Evolutionary conservation across 92 coral and sea anemone species (phyloP).

Genomic region (Anthopleura xanthogrammica): DNA sequence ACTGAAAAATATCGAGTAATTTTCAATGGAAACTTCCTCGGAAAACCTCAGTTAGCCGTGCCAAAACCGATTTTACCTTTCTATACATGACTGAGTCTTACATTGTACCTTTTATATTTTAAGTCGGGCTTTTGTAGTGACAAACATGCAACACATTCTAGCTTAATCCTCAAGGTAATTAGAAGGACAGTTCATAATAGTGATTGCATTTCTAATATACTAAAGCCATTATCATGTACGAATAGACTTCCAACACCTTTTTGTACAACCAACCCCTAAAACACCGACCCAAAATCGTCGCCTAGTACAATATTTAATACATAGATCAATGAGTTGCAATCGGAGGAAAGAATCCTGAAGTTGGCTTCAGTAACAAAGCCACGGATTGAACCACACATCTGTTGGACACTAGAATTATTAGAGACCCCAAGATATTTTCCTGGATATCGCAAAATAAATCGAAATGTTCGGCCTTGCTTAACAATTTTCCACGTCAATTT

Average conservation of each 20-base stretch:
- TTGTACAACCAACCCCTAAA: background rate
- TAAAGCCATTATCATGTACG: constrained; percentile 8
- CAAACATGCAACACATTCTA: constrained; percentile 16
- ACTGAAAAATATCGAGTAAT: background rate
- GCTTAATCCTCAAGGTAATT: constrained; percentile 32
- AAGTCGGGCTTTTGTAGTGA: constrained; percentile 6
- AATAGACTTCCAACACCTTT: constrained; percentile 17
- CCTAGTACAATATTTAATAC: constrained; percentile 8
- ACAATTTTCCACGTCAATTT: constrained; percentile 4
- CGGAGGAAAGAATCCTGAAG: constrained; percentile 9
- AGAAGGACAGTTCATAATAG: constrained; percentile 31
- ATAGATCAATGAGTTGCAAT: background rate
- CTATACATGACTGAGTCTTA: background rate
- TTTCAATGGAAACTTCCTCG: background rate
- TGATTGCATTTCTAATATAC: constrained; percentile 11
- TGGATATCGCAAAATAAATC: background rate
- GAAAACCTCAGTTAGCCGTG: background rate
- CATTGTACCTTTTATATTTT: background rate
- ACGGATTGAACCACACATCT: constrained; percentile 20
- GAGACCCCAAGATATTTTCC: constrained; percentile 15
- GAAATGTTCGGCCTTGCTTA: constrained; percentile 2
- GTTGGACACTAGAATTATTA: constrained; percentile 27
- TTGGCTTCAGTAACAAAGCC: constrained; percentile 7
- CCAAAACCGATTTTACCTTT: constrained; percentile 1
- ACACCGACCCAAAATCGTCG: background rate